Evolutionary conservation across 2,797 vertebrate genomes (phyloP).

Genomic region (Fistularia tabacaria): DNA sequence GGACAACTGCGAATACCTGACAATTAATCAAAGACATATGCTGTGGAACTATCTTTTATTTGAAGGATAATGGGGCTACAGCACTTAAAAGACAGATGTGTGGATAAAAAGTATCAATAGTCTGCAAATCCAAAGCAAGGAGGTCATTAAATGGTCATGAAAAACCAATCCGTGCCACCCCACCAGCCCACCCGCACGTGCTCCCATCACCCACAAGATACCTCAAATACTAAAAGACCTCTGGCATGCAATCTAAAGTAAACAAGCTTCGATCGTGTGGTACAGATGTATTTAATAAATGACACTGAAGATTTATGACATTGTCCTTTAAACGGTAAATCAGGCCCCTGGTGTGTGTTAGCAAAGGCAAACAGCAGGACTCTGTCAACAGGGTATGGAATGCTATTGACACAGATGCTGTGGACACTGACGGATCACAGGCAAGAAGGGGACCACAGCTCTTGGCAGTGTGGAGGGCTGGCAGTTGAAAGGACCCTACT

Average conservation of each 20-base stretch:
- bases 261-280: slow-evolving; percentile 60
- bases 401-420: slow-evolving; percentile 81
- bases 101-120: slow-evolving; percentile 58
- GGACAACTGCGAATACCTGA: slow-evolving; percentile 38
- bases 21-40: slow-evolving; percentile 48
- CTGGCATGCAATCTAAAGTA: slow-evolving; percentile 52
- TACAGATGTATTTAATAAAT: slow-evolving; percentile 51
- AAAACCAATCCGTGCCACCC: slow-evolving; percentile 55
- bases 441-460: slow-evolving; percentile 58
- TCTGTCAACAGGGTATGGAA: slow-evolving; percentile 74
- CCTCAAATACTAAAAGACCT: slow-evolving; percentile 36
- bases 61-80: slow-evolving; percentile 43
- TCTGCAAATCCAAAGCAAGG: slow-evolving; percentile 42
- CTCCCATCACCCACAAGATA: slow-evolving; percentile 36
- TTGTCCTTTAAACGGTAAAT: slow-evolving; percentile 71
- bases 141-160: slow-evolving; percentile 58
- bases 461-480: slow-evolving; percentile 48
- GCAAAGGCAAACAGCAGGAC: slow-evolving; percentile 69
- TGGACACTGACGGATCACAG: slow-evolving; percentile 68
- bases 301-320: slow-evolving; percentile 65
- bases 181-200: slow-evolving; percentile 13
- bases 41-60: slow-evolving; percentile 32
- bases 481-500: slow-evolving; percentile 38
- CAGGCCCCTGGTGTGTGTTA: slow-evolving; percentile 59
- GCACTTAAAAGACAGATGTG: slow-evolving; percentile 42